Conservation (phyloP, 2,113 vertebrate species). For the Zosterops lateralis region DNA sequence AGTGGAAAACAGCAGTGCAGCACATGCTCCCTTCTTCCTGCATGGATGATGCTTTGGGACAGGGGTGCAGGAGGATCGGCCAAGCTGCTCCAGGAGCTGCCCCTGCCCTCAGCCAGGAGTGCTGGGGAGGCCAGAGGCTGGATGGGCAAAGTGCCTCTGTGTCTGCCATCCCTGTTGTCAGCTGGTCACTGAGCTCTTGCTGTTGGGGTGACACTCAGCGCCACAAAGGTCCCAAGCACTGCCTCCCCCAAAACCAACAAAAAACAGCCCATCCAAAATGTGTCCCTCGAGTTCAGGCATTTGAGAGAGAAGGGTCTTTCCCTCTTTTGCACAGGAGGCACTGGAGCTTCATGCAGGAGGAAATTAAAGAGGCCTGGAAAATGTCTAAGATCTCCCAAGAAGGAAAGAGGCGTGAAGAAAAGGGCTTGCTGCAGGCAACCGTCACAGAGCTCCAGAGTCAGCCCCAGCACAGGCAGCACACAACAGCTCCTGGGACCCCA, state of each 20-base stretch:
- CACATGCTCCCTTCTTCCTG: not conserved
- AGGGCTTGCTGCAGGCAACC: not conserved
- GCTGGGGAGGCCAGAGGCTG: accelerated
- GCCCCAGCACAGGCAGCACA: not conserved
- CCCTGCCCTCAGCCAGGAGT: not conserved
- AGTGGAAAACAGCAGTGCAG: not conserved
- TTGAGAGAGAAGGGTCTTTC: not conserved
- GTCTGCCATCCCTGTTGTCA: not conserved
- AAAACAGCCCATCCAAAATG: not conserved
- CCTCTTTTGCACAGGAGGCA: not conserved
- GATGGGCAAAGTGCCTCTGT: not conserved
- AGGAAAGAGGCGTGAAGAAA: not conserved
- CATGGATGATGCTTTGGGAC: not conserved
- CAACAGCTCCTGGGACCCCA: not conserved
- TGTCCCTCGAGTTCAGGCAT: not conserved
- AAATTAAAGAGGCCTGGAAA: not conserved
- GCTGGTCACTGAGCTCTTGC: not conserved
- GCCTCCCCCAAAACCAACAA: not conserved
- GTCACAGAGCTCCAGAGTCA: not conserved
- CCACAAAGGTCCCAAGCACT: accelerated
- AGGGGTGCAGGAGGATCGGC: not conserved
- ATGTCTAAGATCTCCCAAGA: not conserved
- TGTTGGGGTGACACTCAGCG: not conserved
- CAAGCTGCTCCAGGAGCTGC: accelerated
- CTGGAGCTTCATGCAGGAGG: not conserved